Evolutionary conservation across 2,888 invertebrate species (phyloP).

Genomic region (Serrognathus titanus): DNA sequence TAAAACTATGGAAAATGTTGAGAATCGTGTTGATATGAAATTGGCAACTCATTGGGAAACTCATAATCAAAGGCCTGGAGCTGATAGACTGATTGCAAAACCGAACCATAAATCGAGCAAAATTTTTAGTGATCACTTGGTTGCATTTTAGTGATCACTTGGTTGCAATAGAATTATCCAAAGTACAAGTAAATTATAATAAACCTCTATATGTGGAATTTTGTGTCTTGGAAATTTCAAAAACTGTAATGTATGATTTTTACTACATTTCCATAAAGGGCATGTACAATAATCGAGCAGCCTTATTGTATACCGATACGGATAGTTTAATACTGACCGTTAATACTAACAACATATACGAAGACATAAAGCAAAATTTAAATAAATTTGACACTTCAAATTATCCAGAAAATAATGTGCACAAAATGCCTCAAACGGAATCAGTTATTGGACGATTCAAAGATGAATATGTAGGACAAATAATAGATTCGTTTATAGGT

Average conservation of each 20-base stretch:
- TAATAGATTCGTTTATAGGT: too few relatives aligned
- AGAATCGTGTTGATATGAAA: slow-evolving; percentile 41
- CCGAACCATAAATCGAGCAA: slow-evolving; percentile 34
- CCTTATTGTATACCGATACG: slow-evolving; percentile 33
- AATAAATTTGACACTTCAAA: too few relatives aligned
- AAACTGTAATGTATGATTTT: slow-evolving; percentile 43
- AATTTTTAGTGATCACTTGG: slow-evolving; percentile 36
- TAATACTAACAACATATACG: slow-evolving; percentile 38
- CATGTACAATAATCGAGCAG: slow-evolving; percentile 28
- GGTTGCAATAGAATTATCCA: slow-evolving; percentile 38
- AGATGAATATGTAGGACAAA: too few relatives aligned
- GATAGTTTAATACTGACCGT: slow-evolving; percentile 35
- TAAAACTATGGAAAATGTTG: too few relatives aligned
- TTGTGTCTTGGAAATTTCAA: too few relatives aligned
- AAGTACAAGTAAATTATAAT: slow-evolving; percentile 30
- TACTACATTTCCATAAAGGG: slow-evolving; percentile 36
- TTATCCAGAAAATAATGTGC: too few relatives aligned
- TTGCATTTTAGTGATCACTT: too few relatives aligned
- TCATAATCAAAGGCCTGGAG: slow-evolving; percentile 34
- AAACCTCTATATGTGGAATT: too few relatives aligned
- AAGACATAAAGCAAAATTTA: too few relatives aligned
- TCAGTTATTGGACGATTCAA: too few relatives aligned
- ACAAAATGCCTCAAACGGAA: too few relatives aligned
- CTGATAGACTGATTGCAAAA: slow-evolving; percentile 32
- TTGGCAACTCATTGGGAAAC: slow-evolving; percentile 29